These are phyloP conservation scores for Psettodes erumei DNA, from an alignment of 2,113 vertebrate species.

Conservation along the genomic window DNA sequence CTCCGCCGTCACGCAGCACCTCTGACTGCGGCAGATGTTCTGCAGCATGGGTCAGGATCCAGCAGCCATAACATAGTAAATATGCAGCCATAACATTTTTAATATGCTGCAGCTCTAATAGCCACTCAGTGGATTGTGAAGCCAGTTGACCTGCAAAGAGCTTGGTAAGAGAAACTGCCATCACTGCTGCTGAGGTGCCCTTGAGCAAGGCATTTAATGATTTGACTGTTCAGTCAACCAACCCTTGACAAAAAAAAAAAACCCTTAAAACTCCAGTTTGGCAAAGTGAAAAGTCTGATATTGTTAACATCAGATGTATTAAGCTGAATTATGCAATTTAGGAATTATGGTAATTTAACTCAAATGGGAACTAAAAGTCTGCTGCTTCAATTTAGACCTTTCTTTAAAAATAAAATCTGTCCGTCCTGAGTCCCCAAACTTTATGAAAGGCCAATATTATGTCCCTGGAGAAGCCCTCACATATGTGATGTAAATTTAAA, in stretches of 20 bases:
- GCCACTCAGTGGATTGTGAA: slow-evolving; percentile 26
- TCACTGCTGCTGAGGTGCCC: background rate
- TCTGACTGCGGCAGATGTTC: slow-evolving; percentile 35
- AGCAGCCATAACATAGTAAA: slow-evolving; percentile 22
- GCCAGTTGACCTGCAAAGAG: background rate
- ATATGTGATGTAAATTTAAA: background rate
- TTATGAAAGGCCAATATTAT: background rate
- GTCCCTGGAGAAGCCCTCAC: background rate
- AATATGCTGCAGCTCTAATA: slow-evolving; percentile 28
- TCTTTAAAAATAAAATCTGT: background rate
- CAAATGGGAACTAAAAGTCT: background rate
- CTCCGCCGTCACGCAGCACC: background rate
- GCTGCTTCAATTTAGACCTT: background rate
- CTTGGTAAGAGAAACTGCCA: background rate
- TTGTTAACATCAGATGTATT: background rate
- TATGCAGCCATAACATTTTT: slow-evolving; percentile 35
- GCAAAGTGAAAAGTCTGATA: background rate
- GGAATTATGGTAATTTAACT: background rate
- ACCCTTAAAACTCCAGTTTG: background rate
- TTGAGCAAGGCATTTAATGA: slow-evolving; percentile 13
- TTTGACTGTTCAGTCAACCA: background rate
- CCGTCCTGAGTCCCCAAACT: background rate
- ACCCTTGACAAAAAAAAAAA: background rate
- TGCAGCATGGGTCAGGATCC: slow-evolving; percentile 20
- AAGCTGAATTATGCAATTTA: background rate